Evolutionary conservation across 2,888 invertebrate genomes (phyloP).

Genomic region (Phaedon cochleariae): DNA sequence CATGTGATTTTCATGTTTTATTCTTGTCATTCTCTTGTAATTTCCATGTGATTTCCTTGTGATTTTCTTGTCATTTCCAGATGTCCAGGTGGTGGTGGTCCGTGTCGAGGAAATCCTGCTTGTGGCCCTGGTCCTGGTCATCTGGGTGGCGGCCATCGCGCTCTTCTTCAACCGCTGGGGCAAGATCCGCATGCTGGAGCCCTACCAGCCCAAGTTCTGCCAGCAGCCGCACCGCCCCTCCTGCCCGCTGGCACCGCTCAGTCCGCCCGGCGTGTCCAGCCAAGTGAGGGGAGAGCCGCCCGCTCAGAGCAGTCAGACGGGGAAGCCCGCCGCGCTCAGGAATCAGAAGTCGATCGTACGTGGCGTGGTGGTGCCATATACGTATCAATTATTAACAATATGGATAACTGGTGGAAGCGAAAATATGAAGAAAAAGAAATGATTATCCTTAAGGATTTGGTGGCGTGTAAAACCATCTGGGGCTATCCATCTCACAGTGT

Average conservation of each 20-base stretch:
- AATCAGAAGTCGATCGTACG: slow-evolving; percentile 49
- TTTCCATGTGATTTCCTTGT: neutral
- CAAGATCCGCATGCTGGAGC: slow-evolving; percentile 91
- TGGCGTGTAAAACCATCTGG: too few relatives aligned
- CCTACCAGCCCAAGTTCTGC: slow-evolving; percentile 90
- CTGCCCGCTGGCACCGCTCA: slow-evolving; percentile 69
- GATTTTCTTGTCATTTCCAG: slow-evolving; percentile 42
- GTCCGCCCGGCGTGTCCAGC: slow-evolving; percentile 56
- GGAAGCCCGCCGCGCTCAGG: slow-evolving; percentile 39
- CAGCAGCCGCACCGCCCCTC: slow-evolving; percentile 81
- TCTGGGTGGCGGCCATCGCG: slow-evolving; percentile 90
- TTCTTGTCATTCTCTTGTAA: too few relatives aligned
- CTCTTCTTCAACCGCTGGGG: slow-evolving; percentile 95
- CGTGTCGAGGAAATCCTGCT: slow-evolving; percentile 86
- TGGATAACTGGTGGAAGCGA: slow-evolving; percentile 1
- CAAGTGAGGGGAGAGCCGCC: slow-evolving; percentile 56
- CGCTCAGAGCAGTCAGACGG: too few relatives aligned
- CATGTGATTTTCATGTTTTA: too few relatives aligned
- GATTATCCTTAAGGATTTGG: too few relatives aligned
- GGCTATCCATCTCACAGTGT: too few relatives aligned
- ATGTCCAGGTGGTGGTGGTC: slow-evolving; percentile 73
- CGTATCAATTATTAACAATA: too few relatives aligned
- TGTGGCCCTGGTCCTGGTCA: slow-evolving; percentile 82
- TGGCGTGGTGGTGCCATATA: slow-evolving; percentile 40
- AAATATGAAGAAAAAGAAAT: too few relatives aligned